Evolutionary conservation across 2,888 invertebrate genomes (phyloP).

Genomic region (Cryptosula pallasiana): DNA sequence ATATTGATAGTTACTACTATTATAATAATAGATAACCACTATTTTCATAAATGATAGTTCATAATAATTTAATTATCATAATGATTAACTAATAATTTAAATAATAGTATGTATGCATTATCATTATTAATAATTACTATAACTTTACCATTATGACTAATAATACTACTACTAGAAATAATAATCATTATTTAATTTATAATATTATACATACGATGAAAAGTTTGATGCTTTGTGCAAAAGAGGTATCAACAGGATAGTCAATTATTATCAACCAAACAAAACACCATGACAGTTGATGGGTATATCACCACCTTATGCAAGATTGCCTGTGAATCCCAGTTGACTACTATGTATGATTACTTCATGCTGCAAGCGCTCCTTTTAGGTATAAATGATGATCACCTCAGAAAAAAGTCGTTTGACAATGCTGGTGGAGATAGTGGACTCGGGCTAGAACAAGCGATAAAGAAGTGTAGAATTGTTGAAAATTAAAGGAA

Average conservation of each 20-base stretch:
- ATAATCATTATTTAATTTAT: too few species aligned
- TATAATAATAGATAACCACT: too few species aligned
- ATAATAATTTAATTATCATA: too few species aligned
- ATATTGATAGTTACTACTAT: too few species aligned
- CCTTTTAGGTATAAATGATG: constrained; percentile 9
- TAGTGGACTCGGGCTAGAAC: constrained; percentile 1
- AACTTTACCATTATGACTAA: too few species aligned
- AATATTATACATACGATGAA: too few species aligned
- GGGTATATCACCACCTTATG: neutral
- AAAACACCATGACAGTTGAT: neutral
- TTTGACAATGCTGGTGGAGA: constrained; percentile 18
- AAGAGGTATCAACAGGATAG: neutral
- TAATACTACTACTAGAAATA: too few species aligned
- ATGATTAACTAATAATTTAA: too few species aligned
- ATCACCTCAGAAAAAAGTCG: too few species aligned
- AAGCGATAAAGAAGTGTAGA: neutral
- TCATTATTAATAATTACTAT: too few species aligned
- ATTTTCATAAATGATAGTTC: too few species aligned
- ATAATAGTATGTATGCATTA: too few species aligned
- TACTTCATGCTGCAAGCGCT: constrained; percentile 7
- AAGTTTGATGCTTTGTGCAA: constrained; percentile 12
- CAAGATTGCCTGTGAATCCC: neutral
- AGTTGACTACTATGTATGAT: neutral
- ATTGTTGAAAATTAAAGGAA: neutral
- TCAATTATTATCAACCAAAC: constrained; percentile 8